Base-by-base conservation (phyloP, 2,113 vertebrate genomes). In the Dascyllus trimaculatus region DNA sequence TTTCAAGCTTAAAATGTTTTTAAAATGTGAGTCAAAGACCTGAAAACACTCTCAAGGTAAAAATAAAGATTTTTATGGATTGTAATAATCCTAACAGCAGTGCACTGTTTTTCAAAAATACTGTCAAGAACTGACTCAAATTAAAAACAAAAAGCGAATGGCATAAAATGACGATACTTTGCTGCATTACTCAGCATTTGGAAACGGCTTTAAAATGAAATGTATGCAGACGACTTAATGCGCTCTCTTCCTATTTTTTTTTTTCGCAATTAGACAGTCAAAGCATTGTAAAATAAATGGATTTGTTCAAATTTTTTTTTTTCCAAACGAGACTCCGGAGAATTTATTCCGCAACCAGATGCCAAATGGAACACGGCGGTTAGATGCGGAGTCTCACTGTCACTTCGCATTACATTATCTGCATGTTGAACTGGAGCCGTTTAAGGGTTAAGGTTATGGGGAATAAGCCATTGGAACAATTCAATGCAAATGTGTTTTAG, bases 171-270 rank as follows among this genome's bases (percentile, higher is more conserved):
- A 67, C n/a, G 9, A 54, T 1, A 53, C 82, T 61, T 62, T 8
- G 60, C 65, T 78, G 78, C 75, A 80, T 88, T 74, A 80, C 68
- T 89, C 81, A 80, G 85, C 75, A 74, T 71, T 61, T 75, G 67
- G 79, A 82, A 68, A 54, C 29, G 25, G 40, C 53, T 29, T 48
- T 65, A n/a, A n/a, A n/a, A n/a, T n/a, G 49, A 82, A 85, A 64
- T 48, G 26, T 46, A 59, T 7, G 57, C 43, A 60, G 48, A 84
- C 13, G 43, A 64, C 43, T 82, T 25, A 38, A 65, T 63, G 62
- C 35, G 18, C 32, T 62, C 9, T 35, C 2, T 56, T 4, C 19
- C 53, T 8, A 5, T 56, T 4, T 38, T 68, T 14, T n/a, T 11
- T 38, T 19, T 65, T 67, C 17, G 11, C 24, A 62, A 45, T 71